These are phyloP conservation scores for Poeciliopsis presidionis DNA, from an alignment of 2,797 vertebrate genomes.

Conservation along the genomic window DNA sequence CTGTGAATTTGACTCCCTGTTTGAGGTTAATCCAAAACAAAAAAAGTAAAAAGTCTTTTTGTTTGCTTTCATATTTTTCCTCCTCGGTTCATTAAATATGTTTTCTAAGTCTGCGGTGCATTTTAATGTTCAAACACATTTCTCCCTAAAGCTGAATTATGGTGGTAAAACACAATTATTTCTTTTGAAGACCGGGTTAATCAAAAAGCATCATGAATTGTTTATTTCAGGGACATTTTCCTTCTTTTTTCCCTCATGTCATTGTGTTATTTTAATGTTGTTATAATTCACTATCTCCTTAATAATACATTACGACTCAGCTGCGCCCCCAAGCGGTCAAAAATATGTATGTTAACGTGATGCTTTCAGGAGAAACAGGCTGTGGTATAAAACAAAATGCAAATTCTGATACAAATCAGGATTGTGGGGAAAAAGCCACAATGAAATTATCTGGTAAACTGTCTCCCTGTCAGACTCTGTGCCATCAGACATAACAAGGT, in stretches of 20 bases:
- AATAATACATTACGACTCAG: neutral
- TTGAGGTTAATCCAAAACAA: no score
- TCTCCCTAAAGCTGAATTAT: neutral
- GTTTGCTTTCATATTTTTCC: no score
- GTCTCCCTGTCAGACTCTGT: conserved; percentile 39
- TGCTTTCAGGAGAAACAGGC: neutral
- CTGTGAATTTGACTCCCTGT: no score
- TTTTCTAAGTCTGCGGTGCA: neutral
- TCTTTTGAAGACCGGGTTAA: neutral
- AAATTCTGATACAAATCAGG: conserved; percentile 10
- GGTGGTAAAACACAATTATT: neutral
- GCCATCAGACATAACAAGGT: conserved; percentile 67
- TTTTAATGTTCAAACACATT: neutral
- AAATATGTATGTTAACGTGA: conserved; percentile 49
- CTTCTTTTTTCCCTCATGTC: neutral
- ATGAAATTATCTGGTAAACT: conserved; percentile 23
- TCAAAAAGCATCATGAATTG: neutral
- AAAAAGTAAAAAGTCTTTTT: no score
- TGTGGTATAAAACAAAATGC: neutral
- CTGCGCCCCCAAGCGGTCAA: conserved; percentile 27
- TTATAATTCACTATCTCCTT: no score
- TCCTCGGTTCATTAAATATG: neutral
- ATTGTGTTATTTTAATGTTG: neutral
- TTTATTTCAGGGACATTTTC: neutral
- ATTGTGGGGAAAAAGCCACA: conserved; percentile 39